Base-by-base conservation (phyloP, 2,797 vertebrate species). In the Neosilurus mollespiculum region DNA sequence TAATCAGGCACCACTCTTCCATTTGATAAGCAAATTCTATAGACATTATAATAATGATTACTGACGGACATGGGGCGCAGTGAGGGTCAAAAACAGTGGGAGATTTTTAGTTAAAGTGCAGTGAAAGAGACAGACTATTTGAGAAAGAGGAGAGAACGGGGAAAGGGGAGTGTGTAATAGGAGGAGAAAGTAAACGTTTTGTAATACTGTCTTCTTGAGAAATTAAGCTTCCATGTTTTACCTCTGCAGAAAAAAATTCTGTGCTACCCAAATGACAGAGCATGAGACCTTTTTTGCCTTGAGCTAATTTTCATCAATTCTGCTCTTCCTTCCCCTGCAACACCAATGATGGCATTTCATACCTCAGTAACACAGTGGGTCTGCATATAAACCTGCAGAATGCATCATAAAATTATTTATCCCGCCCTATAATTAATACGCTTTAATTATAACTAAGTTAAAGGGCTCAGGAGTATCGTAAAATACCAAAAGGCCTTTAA, bases 41-140 rank as follows among this genome's bases (percentile, higher is more conserved):
- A 89, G 88, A 92, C 91, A 91, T 92, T 84, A 89, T 90, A 90
- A 81, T 87, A 81, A 78, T 59, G 81, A 89, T 90, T 87, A 91
- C 87, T 90, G 83, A 87, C 59, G 87, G 83, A 85, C 34, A 79
- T 85, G 71, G 22, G 58, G 66, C 82, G 81, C 87, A 88, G 88
- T 83, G 77, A 90, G 76, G 54, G 81, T 81, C 80, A 15, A 70
- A 86, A 59, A 83, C 83, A 84, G 34, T 43, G 83, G 71, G 72
- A 91, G 90, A 92, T 30, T 30, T 30, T 86, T 11, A 87, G 90
- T 59, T 71, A 49, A 58, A 59, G 61, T 83, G 87, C 86, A 91
- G 81, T 88, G 73, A 89, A 85, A 80, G 84, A 91, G 87, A 88
- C 86, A 61, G 30, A 15, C 24, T 75, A 85, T 82, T 56, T 81